phyloP scores from a whole-genome alignment of 2,888 invertebrate genomes.

The Plebejus anna region DNA sequence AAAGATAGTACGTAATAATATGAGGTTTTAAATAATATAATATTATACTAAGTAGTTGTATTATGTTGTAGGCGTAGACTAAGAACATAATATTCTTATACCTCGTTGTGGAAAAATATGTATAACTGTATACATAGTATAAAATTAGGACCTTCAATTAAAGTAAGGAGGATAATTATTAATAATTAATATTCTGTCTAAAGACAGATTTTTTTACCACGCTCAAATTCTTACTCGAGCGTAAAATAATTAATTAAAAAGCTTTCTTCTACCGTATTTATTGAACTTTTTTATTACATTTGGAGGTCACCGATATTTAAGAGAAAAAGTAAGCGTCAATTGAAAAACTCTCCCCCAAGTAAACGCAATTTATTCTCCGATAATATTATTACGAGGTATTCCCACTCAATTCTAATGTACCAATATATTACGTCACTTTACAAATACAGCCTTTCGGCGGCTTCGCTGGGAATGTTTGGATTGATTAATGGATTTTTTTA shows the following conservation, averaged over 20 bases:
- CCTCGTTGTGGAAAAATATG: no score
- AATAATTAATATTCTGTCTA: no score
- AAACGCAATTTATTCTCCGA: constrained; percentile 9
- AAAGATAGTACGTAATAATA: neutral
- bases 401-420: constrained; percentile 18
- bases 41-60: no score
- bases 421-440: constrained; percentile 18
- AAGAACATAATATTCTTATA: no score
- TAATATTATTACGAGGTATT: constrained; percentile 15
- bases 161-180: no score
- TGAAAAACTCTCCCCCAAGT: neutral
- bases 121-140: no score
- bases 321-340: neutral
- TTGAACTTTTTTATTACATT: neutral
- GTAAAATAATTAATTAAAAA: neutral
- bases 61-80: no score
- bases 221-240: neutral
- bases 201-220: neutral
- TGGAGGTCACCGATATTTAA: neutral
- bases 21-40: neutral
- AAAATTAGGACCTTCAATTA: no score
- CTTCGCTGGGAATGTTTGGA: neutral
- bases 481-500: constrained; percentile 10
- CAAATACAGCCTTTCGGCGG: constrained; percentile 5
- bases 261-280: neutral